Percentiles rank a stretch among this genome's conserved stretches.
Conservation (phyloP, 1,140 invertebrate genomes). For the Scaptomyza graminum region DNA sequence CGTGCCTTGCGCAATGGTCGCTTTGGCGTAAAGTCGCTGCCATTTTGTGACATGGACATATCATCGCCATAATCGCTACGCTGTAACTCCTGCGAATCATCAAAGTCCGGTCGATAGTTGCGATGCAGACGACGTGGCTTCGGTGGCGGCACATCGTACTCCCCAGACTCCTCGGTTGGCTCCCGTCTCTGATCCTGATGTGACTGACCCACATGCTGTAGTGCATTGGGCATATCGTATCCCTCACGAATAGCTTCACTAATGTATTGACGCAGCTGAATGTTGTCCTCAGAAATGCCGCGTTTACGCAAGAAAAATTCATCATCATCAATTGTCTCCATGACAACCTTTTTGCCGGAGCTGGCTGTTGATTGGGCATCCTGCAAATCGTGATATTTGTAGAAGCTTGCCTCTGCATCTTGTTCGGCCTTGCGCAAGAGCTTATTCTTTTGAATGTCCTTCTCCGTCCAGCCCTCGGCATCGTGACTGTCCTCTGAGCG, state of each 20-base stretch:
- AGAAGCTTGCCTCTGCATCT: slow-evolving; percentile 73
- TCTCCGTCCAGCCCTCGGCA: slow-evolving; percentile 74
- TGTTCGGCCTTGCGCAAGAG: slow-evolving; percentile 74
- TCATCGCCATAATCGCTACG: slow-evolving; percentile 79
- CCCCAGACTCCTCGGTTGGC: slow-evolving; percentile 52
- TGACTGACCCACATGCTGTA: slow-evolving; percentile 85
- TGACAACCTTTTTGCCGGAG: slow-evolving; percentile 86
- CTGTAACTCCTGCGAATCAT: slow-evolving; percentile 78
- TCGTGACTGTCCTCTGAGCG: slow-evolving; percentile 82
- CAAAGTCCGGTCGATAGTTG: slow-evolving; percentile 63
- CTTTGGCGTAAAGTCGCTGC: slow-evolving; percentile 78
- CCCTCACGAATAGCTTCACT: slow-evolving; percentile 91
- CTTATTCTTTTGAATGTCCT: slow-evolving; percentile 77
- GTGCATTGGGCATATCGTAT: slow-evolving; percentile 88
- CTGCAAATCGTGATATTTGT: slow-evolving; percentile 72
- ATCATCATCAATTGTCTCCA: slow-evolving; percentile 93
- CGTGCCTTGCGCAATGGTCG: slow-evolving; percentile 75
- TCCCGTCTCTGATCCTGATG: slow-evolving; percentile 46
- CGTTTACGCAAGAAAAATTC: slow-evolving; percentile 92
- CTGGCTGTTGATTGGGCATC: slow-evolving; percentile 83
- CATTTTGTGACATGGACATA: slow-evolving; percentile 78
- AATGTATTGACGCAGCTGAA: slow-evolving; percentile 90
- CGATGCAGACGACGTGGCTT: slow-evolving; percentile 76
- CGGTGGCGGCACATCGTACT: slow-evolving; percentile 79
- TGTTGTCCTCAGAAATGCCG: slow-evolving; percentile 92